Evolutionary conservation across 2,797 vertebrate genomes (phyloP).

Genomic region (Syngnathus acus): DNA sequence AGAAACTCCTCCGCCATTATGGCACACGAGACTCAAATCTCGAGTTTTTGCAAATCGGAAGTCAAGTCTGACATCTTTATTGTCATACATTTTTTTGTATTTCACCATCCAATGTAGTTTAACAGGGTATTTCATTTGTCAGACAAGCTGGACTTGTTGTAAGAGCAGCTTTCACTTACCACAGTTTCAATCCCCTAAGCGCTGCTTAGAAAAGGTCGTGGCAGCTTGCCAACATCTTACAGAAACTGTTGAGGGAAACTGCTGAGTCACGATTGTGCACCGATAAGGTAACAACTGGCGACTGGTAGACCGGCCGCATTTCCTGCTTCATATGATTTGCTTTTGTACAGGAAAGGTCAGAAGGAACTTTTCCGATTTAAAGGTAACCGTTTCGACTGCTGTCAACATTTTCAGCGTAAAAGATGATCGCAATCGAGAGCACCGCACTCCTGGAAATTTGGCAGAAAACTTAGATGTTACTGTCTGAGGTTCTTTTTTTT

Average conservation of each 20-base stretch:
- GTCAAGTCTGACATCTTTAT: neutral
- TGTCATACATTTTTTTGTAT: neutral
- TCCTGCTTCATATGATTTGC: conserved; percentile 40
- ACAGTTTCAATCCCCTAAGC: neutral
- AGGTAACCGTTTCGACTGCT: neutral
- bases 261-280: neutral
- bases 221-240: neutral
- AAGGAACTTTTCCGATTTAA: neutral
- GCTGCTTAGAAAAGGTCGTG: neutral
- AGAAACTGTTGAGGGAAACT: neutral
- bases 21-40: neutral
- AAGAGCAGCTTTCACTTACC: neutral
- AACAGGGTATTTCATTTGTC: neutral
- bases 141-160: neutral
- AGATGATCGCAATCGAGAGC: neutral
- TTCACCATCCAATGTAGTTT: neutral
- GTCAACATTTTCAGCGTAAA: neutral
- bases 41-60: neutral
- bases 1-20: neutral
- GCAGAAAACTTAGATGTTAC: conserved; percentile 9
- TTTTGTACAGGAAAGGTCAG: conserved; percentile 36
- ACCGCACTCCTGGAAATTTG: conserved; percentile 36
- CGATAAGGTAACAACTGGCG: neutral
- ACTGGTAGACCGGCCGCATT: conserved; percentile 32
- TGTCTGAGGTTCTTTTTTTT: conserved; percentile 11